These are phyloP conservation scores for Rotaria macrura DNA, from an alignment of 2,888 invertebrate species.

Conservation along the genomic window DNA sequence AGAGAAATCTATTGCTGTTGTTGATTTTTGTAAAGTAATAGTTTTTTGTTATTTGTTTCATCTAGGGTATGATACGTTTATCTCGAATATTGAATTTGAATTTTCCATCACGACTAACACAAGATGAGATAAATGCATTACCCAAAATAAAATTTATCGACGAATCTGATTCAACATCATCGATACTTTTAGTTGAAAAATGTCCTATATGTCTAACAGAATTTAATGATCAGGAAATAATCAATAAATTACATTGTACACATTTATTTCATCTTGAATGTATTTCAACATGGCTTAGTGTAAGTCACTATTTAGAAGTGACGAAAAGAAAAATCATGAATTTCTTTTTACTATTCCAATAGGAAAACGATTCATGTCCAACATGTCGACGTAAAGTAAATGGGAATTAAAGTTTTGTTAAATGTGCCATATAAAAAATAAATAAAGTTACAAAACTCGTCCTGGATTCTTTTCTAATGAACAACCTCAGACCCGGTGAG, in stretches of 20 bases:
- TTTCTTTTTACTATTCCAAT: background rate
- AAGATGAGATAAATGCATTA: constrained; percentile 6
- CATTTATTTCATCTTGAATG: constrained; percentile 15
- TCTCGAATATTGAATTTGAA: background rate
- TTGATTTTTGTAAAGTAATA: too few relatives aligned
- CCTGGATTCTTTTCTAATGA: too few relatives aligned
- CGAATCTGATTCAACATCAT: background rate
- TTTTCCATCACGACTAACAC: background rate
- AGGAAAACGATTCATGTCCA: constrained; percentile 22
- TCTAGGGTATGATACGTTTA: constrained; percentile 4
- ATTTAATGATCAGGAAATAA: background rate
- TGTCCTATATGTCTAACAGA: constrained; percentile 13
- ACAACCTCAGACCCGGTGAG: background rate
- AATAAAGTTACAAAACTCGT: background rate
- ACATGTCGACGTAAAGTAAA: constrained; percentile 9
- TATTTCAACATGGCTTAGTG: constrained; percentile 16
- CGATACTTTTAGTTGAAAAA: background rate
- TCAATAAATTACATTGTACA: constrained; percentile 6
- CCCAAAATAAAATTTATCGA: background rate
- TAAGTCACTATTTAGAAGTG: background rate
- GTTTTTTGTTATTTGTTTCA: too few relatives aligned
- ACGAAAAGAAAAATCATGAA: fast-evolving
- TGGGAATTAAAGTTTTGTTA: background rate
- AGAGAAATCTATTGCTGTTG: too few relatives aligned
- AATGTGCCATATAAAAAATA: background rate